phyloP scores from a whole-genome alignment of 2,888 invertebrate genomes.

The Stomorhina lunata region DNA sequence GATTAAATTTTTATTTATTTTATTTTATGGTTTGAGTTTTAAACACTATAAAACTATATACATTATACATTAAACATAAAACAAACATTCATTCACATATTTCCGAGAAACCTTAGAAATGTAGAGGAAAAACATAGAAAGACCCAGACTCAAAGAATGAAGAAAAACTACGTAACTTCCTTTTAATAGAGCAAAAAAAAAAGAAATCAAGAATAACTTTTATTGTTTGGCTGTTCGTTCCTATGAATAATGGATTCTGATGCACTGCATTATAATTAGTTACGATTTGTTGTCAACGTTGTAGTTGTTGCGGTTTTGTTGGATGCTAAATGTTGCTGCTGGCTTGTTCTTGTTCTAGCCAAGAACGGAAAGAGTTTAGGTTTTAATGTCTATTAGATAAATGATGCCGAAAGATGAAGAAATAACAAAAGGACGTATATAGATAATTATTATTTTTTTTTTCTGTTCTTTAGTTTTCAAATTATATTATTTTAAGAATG shows the following conservation, averaged over 20 bases:
- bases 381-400: background rate
- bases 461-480: background rate
- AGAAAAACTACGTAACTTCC: constrained; percentile 18
- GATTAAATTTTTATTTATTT: background rate
- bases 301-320: too few relatives aligned
- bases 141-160: background rate
- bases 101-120: constrained; percentile 45
- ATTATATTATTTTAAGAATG: background rate
- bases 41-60: constrained; percentile 19
- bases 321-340: too few relatives aligned
- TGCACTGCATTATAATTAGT: background rate
- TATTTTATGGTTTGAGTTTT: constrained; percentile 24
- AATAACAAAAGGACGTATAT: constrained; percentile 26
- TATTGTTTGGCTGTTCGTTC: constrained; percentile 4
- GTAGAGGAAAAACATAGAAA: background rate
- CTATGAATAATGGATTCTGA: constrained; percentile 25
- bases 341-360: background rate
- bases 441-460: too few relatives aligned
- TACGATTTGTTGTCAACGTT: too few relatives aligned
- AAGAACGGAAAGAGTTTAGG: constrained; percentile 6
- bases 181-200: constrained; percentile 25
- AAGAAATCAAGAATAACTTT: background rate
- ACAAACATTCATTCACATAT: background rate
- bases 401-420: background rate
- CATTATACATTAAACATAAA: background rate